Evolutionary conservation across 2,888 invertebrate species (phyloP).

Genomic region (Clusia tigrina): DNA sequence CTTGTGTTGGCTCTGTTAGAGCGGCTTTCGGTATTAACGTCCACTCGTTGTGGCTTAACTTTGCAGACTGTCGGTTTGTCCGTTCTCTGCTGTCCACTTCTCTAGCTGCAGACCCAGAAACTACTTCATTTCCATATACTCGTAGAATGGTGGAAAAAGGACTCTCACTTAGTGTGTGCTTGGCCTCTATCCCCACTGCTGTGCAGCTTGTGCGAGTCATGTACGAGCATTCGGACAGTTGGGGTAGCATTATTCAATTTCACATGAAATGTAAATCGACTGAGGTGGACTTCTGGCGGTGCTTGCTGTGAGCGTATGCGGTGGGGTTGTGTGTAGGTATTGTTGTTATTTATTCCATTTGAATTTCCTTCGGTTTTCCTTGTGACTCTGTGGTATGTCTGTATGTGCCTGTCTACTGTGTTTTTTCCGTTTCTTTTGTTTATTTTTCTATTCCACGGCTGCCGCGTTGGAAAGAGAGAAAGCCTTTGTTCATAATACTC

Average conservation of each 20-base stretch:
- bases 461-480: not conserved
- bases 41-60: constrained; percentile 30
- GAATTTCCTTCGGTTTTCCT: not conserved
- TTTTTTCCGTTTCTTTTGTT: not conserved
- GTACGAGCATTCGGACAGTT: not conserved
- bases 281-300: too few relatives aligned
- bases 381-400: too few relatives aligned
- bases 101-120: not conserved
- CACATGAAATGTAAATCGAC: too few relatives aligned
- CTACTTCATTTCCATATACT: constrained; percentile 7
- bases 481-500: not conserved
- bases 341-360: constrained; percentile 2
- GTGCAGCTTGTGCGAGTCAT: not conserved
- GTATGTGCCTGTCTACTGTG: not conserved
- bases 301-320: not conserved
- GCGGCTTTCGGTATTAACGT: constrained; percentile 28
- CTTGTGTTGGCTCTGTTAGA: not conserved
- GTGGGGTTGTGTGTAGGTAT: not conserved
- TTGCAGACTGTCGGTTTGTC: constrained; percentile 31
- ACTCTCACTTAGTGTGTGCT: too few relatives aligned
- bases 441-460: too few relatives aligned
- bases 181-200: not conserved
- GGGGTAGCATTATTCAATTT: too few relatives aligned
- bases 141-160: not conserved
- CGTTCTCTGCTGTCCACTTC: constrained; percentile 28